Base-by-base conservation (phyloP, 2,113 vertebrate genomes). In the Synchiropus splendidus region DNA sequence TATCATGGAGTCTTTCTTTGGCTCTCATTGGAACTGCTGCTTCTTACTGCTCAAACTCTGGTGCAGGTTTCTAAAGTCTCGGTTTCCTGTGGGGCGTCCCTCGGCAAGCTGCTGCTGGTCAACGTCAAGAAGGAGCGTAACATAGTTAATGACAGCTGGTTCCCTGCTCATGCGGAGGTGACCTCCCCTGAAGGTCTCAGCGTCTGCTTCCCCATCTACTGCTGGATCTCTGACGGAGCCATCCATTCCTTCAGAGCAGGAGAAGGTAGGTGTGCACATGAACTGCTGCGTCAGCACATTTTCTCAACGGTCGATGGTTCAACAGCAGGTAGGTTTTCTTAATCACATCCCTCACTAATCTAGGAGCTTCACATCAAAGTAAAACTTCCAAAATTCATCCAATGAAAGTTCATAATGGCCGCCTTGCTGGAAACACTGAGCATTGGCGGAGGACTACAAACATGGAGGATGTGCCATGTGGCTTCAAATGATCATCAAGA, bases 181-280 rank as follows among this genome's bases (percentile, higher is more conserved):
- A 55, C 15, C 18, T 62, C 58, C 5, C 70, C 72, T 0, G 67
- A 73, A 8, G 58, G 58, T 6, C n/a, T 59, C 2, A 45, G 2
- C 3, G 61, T 68, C 31, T 39, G 10, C 27, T 82, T 83, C 35
- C 80, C 79, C 2, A 36, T 79, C 45, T 72, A 80, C 67, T 47
- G 42, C 18, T 81, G 72, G 74, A 64, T 79, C 43, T 8, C 1
- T 16, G 62, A 74, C 38, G 18, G 18, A 0, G 6, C 58, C 6
- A 58, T 55, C 12, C 17, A 75, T 2, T 18, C 27, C 45, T 64
- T 77, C 41, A 69, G 67, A 45, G 76, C 74, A 13, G 81, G 48
- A 13, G 51, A 27, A 77, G 78, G 78, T 83, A 16, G 40, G 63
- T 58, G n/a, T n/a, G n/a, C n/a, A n/a, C n/a, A n/a, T n/a, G n/a